Evolutionary conservation across 1,140 invertebrate genomes (phyloP).

Genomic region (Yoshiicerus persimilis): DNA sequence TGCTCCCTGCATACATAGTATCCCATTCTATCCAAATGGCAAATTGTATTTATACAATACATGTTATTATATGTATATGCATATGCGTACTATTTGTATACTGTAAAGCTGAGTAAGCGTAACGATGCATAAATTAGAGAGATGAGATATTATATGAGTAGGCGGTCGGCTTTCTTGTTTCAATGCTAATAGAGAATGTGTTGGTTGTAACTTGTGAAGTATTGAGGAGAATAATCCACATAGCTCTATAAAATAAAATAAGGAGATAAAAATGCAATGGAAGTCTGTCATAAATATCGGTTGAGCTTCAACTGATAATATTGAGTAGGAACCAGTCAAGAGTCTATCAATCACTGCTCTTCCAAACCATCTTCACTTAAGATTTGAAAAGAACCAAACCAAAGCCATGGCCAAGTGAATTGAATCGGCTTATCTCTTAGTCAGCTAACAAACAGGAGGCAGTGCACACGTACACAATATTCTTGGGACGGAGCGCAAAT

Average conservation of each 20-base stretch:
- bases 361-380: neutral
- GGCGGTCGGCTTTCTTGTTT: neutral
- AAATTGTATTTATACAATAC: neutral
- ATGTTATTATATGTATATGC: neutral
- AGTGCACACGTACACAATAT: neutral
- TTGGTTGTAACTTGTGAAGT: neutral
- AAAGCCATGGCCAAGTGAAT: neutral
- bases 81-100: neutral
- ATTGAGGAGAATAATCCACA: neutral
- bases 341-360: neutral
- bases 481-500: neutral
- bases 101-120: neutral
- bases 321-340: neutral
- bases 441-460: neutral
- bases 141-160: neutral
- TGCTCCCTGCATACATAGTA: neutral
- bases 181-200: neutral
- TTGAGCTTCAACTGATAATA: neutral
- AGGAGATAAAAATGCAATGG: neutral
- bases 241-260: neutral
- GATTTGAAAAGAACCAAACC: neutral
- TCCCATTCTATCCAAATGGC: neutral
- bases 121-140: neutral
- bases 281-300: neutral
- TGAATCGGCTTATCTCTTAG: neutral